Base-by-base conservation (phyloP, 2,113 vertebrate genomes). In the Eleginops maclovinus region DNA sequence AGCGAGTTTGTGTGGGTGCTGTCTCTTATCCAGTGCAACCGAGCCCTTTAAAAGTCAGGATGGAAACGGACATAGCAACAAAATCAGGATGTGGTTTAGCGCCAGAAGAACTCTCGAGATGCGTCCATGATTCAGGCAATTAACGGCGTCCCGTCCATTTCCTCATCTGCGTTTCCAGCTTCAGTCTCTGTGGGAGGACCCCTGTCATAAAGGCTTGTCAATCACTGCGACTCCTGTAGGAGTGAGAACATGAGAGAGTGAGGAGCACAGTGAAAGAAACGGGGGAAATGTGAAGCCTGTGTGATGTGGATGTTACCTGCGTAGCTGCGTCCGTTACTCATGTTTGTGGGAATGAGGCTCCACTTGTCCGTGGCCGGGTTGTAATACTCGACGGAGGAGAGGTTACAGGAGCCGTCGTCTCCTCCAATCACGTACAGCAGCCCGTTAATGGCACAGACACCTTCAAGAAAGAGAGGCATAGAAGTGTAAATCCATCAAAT, bases 241-340 rank as follows among this genome's bases (percentile, higher is more conserved):
- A 47, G 49, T 0, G 56, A 66, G 5, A 56, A n/a, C 1, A 4
- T 0, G 14, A 62, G 15, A 15, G 21, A 40, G 40, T 41, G 21
- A n/a, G 31, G 31, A 31, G 31, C 4, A 31, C 31, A 31, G 44
- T 2, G 0, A 19, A 11, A 49, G 7, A 67, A 47, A 12, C 21
- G 15, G 22, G 26, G 8, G 61, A 13, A 10, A 14, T 26, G 2
- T 31, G 5, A 15, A 40, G 10, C 60, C 53, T n/a, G 2, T 0
- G 4, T 24, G 7, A 17, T 1, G 1, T 28, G 22, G 9, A 86
- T n/a, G 8, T 84, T 59, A 97, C 98, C 98, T 86, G 98, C 97
- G 0, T 99, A 99, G 93, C 97, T 99, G 68, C 97, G 95, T 40
- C 97, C 98, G 0, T 97, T 99, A 94, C 97, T 97, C 98, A 99